Evolutionary conservation across 2,113 vertebrate genomes (phyloP).

Genomic region (Syrmaticus mikado): DNA sequence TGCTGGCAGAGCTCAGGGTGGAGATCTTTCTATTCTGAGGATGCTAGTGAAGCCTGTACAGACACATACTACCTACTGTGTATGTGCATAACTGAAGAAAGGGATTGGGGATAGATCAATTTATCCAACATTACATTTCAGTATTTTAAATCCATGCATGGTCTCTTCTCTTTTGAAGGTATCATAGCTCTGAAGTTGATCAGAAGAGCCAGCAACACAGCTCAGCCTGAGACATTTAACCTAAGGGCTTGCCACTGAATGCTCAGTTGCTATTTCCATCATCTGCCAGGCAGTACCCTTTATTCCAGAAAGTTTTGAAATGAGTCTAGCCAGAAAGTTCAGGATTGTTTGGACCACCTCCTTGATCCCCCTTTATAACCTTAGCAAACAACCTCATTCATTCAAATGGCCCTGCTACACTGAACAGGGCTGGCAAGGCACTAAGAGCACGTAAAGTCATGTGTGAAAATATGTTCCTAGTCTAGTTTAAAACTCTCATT

Average conservation of each 20-base stretch:
- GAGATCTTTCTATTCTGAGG: neutral
- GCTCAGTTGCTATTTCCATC: neutral
- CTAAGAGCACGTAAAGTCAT: neutral
- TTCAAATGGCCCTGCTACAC: neutral
- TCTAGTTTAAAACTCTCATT: neutral
- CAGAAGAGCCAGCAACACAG: neutral
- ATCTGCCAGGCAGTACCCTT: neutral
- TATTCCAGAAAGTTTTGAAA: slow-evolving; percentile 18
- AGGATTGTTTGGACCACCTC: neutral
- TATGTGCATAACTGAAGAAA: neutral
- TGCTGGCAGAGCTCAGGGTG: neutral
- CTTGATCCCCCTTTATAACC: neutral
- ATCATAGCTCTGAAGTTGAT: neutral
- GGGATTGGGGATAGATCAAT: neutral
- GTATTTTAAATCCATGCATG: neutral
- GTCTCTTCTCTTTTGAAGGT: neutral
- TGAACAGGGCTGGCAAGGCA: neutral
- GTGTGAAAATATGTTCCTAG: neutral
- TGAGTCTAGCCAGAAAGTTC: neutral
- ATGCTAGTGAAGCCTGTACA: neutral
- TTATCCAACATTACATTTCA: neutral
- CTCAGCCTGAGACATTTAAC: neutral
- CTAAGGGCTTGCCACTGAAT: neutral
- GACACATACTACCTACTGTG: neutral
- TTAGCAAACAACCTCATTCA: neutral